phyloP scores from a whole-genome alignment of 2,888 invertebrate genomes.

The Tortrix viridana region DNA sequence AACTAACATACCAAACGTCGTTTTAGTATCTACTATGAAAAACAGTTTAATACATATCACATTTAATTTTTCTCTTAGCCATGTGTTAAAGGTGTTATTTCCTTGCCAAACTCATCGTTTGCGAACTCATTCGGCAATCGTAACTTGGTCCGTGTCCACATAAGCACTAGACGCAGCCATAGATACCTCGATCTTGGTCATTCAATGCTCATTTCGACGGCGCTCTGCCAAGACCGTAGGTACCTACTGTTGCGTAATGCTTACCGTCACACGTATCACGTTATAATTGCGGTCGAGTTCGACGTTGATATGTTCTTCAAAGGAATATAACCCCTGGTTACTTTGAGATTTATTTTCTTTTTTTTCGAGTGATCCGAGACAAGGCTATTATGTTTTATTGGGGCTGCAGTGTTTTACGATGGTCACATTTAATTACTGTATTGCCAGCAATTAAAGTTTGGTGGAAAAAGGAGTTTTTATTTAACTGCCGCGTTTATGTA shows the following conservation, averaged over 20 bases:
- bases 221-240: too few relatives aligned
- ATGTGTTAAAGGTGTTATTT: not conserved
- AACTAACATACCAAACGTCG: too few relatives aligned
- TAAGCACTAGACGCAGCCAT: too few relatives aligned
- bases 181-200: too few relatives aligned
- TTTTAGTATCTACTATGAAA: too few relatives aligned
- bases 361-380: slow-evolving; percentile 56
- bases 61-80: slow-evolving; percentile 12
- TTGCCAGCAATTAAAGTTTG: slow-evolving; percentile 82
- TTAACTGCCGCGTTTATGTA: slow-evolving; percentile 80
- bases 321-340: slow-evolving; percentile 12
- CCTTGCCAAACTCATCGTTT: too few relatives aligned
- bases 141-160: too few relatives aligned
- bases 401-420: slow-evolving; percentile 76
- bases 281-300: too few relatives aligned
- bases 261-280: too few relatives aligned
- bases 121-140: too few relatives aligned
- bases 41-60: slow-evolving; percentile 6
- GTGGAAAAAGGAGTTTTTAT: slow-evolving; percentile 76
- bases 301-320: not conserved
- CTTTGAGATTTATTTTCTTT: slow-evolving; percentile 46
- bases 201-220: too few relatives aligned
- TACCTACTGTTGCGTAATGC: too few relatives aligned
- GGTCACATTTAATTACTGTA: slow-evolving; percentile 84
- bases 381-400: slow-evolving; percentile 77